Percentiles rank a stretch among this genome's conserved stretches.
Conservation (phyloP, 2,113 vertebrate genomes). For the Callaeas wilsoni region DNA sequence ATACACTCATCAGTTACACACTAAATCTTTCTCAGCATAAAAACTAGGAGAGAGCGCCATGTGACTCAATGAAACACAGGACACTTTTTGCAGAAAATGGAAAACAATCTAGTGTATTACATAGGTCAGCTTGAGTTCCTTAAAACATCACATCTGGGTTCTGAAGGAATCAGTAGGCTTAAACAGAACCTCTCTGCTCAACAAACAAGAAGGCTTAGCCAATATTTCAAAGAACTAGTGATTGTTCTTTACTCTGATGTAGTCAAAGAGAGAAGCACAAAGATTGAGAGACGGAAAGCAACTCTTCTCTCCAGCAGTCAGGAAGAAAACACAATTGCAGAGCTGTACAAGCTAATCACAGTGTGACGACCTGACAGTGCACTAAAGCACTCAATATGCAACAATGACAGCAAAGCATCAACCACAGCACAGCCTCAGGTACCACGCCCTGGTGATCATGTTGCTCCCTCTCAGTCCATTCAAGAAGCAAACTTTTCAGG, state of each 20-base stretch:
- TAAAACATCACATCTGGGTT: background rate
- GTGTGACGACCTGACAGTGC: background rate
- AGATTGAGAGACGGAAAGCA: background rate
- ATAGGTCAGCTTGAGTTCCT: background rate
- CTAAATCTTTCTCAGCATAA: background rate
- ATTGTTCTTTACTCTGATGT: background rate
- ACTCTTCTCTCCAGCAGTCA: background rate
- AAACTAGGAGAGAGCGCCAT: background rate
- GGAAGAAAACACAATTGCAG: background rate
- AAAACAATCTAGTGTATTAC: background rate
- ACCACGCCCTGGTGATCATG: background rate
- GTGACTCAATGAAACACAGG: background rate
- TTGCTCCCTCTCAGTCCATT: background rate
- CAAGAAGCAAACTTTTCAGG: background rate
- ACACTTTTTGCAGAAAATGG: background rate
- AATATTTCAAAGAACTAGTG: background rate
- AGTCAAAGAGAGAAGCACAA: background rate
- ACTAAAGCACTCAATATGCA: background rate
- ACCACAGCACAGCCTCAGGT: background rate
- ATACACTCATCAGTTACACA: background rate
- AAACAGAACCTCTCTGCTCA: background rate
- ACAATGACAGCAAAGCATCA: background rate
- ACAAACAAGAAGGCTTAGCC: background rate
- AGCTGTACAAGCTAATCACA: background rate
- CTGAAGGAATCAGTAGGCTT: background rate